Conservation (phyloP, 2,113 vertebrate species). For the Dipodomys merriami region DNA sequence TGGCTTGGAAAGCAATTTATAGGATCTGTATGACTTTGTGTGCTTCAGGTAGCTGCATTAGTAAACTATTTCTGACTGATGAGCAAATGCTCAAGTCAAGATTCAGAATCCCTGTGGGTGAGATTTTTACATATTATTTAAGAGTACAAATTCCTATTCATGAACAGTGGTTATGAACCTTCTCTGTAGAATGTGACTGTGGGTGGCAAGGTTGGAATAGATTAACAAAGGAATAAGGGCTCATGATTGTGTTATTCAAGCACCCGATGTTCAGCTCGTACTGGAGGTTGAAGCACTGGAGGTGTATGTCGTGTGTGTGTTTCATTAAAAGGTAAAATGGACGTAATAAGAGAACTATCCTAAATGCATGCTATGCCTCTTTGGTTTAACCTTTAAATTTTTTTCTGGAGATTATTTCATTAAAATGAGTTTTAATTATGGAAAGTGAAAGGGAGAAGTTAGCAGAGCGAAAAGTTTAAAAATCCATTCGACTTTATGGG, state of each 20-base stretch:
- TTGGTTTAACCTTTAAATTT: slow-evolving; percentile 32
- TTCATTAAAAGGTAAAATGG: slow-evolving; percentile 30
- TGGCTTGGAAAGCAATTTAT: slow-evolving; percentile 68
- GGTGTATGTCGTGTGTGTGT: neutral
- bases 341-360: slow-evolving; percentile 23
- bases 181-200: slow-evolving; percentile 51
- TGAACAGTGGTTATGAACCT: slow-evolving; percentile 39
- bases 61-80: slow-evolving; percentile 48
- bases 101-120: slow-evolving; percentile 52
- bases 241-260: slow-evolving; percentile 36
- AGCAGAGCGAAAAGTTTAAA: slow-evolving; percentile 51
- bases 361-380: neutral
- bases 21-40: slow-evolving; percentile 64
- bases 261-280: slow-evolving; percentile 54
- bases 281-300: slow-evolving; percentile 28
- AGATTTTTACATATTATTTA: slow-evolving; percentile 54
- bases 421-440: slow-evolving; percentile 64
- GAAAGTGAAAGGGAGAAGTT: slow-evolving; percentile 12
- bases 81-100: slow-evolving; percentile 57
- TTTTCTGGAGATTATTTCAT: slow-evolving; percentile 57
- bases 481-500: slow-evolving; percentile 52
- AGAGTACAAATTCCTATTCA: slow-evolving; percentile 56
- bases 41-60: slow-evolving; percentile 62
- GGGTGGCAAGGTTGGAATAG: slow-evolving; percentile 63
- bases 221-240: slow-evolving; percentile 65